A percentile compares a stretch with the other conserved stretches of the same genome.
Conservation (phyloP, 1,140 invertebrate species). For the Plodia interpunctella region DNA sequence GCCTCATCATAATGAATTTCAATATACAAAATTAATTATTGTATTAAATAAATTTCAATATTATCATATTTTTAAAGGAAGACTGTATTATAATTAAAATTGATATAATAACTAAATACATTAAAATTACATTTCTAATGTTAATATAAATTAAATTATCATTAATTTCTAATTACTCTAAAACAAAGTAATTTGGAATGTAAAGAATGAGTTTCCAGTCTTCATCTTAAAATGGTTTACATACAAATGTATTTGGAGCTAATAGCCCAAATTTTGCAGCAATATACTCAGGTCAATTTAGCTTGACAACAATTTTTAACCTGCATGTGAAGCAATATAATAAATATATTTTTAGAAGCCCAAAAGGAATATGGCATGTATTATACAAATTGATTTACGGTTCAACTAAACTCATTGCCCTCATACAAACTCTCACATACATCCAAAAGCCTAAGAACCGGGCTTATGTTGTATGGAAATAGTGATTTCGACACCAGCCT, state of each 20-base stretch:
- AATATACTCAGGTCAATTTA: too few relatives aligned
- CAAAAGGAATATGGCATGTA: too few relatives aligned
- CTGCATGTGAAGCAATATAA: too few relatives aligned
- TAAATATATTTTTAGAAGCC: too few relatives aligned
- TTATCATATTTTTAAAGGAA: slow-evolving; percentile 29
- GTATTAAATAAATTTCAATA: too few relatives aligned
- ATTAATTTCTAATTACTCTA: slow-evolving; percentile 22
- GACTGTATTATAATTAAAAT: slow-evolving; percentile 29
- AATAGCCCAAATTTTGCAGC: too few relatives aligned
- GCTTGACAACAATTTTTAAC: too few relatives aligned
- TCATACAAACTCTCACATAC: slow-evolving; percentile 92
- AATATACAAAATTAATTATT: neutral
- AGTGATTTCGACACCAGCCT: slow-evolving; percentile 88
- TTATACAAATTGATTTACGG: neutral
- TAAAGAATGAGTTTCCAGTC: slow-evolving; percentile 43
- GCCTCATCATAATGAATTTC: too few relatives aligned
- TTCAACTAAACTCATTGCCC: slow-evolving; percentile 84
- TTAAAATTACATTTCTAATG: slow-evolving; percentile 29
- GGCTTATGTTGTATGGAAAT: slow-evolving; percentile 94
- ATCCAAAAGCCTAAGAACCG: slow-evolving; percentile 88
- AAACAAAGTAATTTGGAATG: slow-evolving; percentile 49
- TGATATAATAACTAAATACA: slow-evolving; percentile 19
- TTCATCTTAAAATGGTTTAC: slow-evolving; percentile 21
- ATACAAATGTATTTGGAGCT: too few relatives aligned
- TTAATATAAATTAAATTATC: slow-evolving; percentile 52